These are phyloP conservation scores for Montipora cactus DNA, from an alignment of 64 coral and sea anemone species.

Conservation along the genomic window DNA sequence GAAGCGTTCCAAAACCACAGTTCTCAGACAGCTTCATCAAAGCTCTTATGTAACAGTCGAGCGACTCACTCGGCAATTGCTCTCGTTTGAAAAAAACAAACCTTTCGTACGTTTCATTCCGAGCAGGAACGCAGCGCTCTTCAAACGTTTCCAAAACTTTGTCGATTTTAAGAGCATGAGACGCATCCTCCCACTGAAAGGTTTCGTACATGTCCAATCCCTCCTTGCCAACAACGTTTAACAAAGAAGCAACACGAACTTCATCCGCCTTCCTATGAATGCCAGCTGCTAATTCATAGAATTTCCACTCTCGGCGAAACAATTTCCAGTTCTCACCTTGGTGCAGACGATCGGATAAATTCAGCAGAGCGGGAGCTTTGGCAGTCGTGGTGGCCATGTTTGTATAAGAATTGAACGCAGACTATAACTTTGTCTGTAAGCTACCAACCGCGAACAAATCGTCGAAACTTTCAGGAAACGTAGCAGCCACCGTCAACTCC, in stretches of 20 bases:
- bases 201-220: slow-evolving; percentile 55
- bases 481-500: neutral
- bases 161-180: slow-evolving; percentile 33
- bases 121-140: slow-evolving; percentile 34
- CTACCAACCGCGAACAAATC: slow-evolving; percentile 41
- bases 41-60: slow-evolving; percentile 38
- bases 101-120: slow-evolving; percentile 62
- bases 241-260: slow-evolving; percentile 53
- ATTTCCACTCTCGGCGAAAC: no score
- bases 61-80: slow-evolving; percentile 31
- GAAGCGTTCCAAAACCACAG: slow-evolving; percentile 49
- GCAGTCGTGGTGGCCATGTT: slow-evolving; percentile 39
- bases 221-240: slow-evolving; percentile 56
- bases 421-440: slow-evolving; percentile 32
- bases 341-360: neutral
- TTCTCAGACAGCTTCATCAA: slow-evolving; percentile 58
- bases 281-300: no score
- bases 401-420: slow-evolving; percentile 15
- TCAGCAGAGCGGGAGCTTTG: slow-evolving; percentile 37
- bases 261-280: neutral
- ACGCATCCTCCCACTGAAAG: slow-evolving; percentile 46
- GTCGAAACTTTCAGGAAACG: slow-evolving; percentile 5
- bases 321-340: no score
- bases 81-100: slow-evolving; percentile 65
- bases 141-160: slow-evolving; percentile 68